Base-by-base conservation (phyloP, 2,888 invertebrate species). In the Lysandra bellargus region DNA sequence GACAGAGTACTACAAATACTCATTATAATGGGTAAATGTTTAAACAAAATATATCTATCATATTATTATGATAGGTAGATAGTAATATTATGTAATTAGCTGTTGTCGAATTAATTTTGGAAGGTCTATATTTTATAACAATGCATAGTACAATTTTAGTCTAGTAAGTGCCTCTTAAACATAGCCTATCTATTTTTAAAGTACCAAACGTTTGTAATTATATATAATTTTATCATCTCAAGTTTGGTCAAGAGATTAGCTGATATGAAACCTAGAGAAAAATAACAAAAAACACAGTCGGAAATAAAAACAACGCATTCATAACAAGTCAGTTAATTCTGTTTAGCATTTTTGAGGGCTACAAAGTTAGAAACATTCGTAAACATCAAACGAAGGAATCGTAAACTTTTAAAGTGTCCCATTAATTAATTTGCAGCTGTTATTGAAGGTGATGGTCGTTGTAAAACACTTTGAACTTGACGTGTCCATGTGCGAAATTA, bases 391-490 rank as follows among this genome's bases (percentile, higher is more conserved):
- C 1, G 14, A 69, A 64, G 64, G 12, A 69, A 37, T 17, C 33
- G 33, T 30, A 12, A 69, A 69, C 33, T 37, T 33, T 9, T 23
- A 33, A 37, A 69, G 69, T 78, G 61, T 30, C 53, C 40, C 14
- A n/a, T 79, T 64, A 80, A 81, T 78, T 80, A 80, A 81, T 75
- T 78, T 79, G 30, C 33, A 82, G 80, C 75, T 17, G 79, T 76
- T 80, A 78, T 80, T 80, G 80, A 77, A 33, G 61, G 57, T 79
- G 79, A 81, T 75, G 79, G 81, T 49, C 79, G 30, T 74, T 44
- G 14, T 74, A 57, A 79, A 75, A 61, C 64, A 78, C 12, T 40
- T 72, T 53, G 23, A 53, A 14, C 30, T 53, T 53, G 53, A 30
- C 5, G 30, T 37, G 53, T 17, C 30, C 57, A 23, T 33, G 76